Base-by-base conservation (phyloP, 2,797 vertebrate genomes). In the Lagocephalus sceleratus region DNA sequence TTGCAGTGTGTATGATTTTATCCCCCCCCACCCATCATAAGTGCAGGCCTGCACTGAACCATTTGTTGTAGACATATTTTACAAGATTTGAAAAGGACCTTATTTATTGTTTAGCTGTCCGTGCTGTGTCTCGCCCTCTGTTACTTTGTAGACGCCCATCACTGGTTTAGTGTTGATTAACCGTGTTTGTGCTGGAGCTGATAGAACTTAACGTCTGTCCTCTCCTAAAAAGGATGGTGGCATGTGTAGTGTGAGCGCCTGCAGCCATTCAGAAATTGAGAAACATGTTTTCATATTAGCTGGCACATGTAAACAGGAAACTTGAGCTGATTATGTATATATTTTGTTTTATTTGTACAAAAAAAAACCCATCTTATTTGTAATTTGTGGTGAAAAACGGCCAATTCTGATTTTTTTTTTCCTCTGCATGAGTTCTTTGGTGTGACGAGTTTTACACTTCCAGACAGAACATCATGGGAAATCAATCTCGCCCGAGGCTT, bases 91-190 rank as follows among this genome's bases (percentile, higher is more conserved):
- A 75, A 82, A 79, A 48, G 5, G 51, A 70, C 66, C 54, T 68
- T 82, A 81, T 87, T 85, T 83, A 81, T 88, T 75, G 64, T 73
- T 66, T 67, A 58, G 64, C 55, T 71, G 46, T 75, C 60, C 71
- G 64, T 80, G 50, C 66, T 47, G 63, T 73, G 57, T 75, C 52
- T 65, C 58, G 3, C 53, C 64, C 75, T 54, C 42, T 58, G 55
- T 78, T 68, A 44, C 70, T 81, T 78, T 75, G 60, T 74, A 72
- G 55, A 49, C 57, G 47, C 63, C 58, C 45, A 23, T 72, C 54
- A 63, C 71, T 71, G 61, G 42, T 79, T 71, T 47, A 68, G 65
- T 84, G 72, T 71, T 62, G 55, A 66, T 71, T 65, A 61, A 69
- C 75, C 47, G 63, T 54, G 56, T 60, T 22, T 78, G 58, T 75